Evolutionary conservation across 2,888 invertebrate genomes (phyloP).

Genomic region (Gnatocerus cornutus): DNA sequence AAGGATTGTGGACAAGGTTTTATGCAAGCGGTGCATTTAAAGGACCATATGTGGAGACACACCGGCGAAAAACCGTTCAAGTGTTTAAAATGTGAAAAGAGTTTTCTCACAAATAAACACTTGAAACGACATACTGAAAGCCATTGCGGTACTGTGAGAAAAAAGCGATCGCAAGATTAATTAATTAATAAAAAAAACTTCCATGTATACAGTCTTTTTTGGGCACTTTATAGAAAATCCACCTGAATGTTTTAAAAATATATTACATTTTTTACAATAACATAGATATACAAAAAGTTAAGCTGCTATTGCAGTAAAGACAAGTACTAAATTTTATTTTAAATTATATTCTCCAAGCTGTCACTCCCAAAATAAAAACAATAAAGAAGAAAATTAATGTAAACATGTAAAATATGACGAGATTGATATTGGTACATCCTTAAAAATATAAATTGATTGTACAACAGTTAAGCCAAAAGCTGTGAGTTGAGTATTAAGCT

Average conservation of each 20-base stretch:
- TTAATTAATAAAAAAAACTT: too few relatives aligned
- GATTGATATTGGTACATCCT: not conserved
- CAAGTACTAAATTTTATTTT: too few relatives aligned
- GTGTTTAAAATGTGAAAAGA: slow-evolving; percentile 58
- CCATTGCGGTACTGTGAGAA: slow-evolving; percentile 6
- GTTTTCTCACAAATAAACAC: slow-evolving; percentile 56
- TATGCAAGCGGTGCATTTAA: slow-evolving; percentile 57
- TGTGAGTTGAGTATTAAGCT: slow-evolving; percentile 57
- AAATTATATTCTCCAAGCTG: too few relatives aligned
- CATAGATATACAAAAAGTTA: too few relatives aligned
- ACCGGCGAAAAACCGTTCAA: slow-evolving; percentile 59
- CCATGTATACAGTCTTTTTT: too few relatives aligned
- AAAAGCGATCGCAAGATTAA: not conserved
- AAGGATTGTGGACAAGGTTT: slow-evolving; percentile 57
- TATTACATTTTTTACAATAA: too few relatives aligned
- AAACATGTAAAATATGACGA: not conserved
- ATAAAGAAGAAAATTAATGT: not conserved
- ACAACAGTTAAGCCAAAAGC: slow-evolving; percentile 5
- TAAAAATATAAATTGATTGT: slow-evolving; percentile 19
- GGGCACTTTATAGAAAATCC: too few relatives aligned
- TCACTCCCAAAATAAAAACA: not conserved
- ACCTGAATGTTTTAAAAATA: too few relatives aligned
- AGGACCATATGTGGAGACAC: slow-evolving; percentile 60
- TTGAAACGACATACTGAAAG: slow-evolving; percentile 52
- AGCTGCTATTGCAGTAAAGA: too few relatives aligned